Conservation (phyloP, 2,797 vertebrate genomes). For the Macropodus opercularis region DNA sequence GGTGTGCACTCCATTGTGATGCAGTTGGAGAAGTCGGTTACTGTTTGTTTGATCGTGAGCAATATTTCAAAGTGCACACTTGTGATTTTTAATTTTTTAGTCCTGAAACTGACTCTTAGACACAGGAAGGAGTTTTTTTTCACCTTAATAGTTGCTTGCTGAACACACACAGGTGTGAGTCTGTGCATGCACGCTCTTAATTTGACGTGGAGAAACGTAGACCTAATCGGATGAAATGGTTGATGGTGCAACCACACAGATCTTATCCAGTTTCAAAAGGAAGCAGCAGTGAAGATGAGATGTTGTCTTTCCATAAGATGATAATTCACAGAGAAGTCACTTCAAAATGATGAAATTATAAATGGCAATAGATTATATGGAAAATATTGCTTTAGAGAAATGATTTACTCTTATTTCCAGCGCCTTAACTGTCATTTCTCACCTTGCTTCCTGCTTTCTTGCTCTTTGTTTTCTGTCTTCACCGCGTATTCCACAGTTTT, state of each 20-base stretch:
- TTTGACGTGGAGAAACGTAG: conserved; percentile 36
- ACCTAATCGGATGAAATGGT: conserved; percentile 48
- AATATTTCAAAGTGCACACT: conserved; percentile 24
- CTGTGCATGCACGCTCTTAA: not conserved
- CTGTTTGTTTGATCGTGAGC: conserved; percentile 22
- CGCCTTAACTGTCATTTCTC: conserved; percentile 12
- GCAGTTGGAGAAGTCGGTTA: conserved; percentile 18
- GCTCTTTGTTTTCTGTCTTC: not conserved
- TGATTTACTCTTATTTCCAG: conserved; percentile 32
- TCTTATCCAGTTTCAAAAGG: conserved; percentile 42
- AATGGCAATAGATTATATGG: conserved; percentile 38
- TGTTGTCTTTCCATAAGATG: conserved; percentile 55
- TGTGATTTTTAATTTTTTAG: conserved; percentile 37
- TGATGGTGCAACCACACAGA: conserved; percentile 60
- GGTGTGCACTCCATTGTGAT: conserved; percentile 25
- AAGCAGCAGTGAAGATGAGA: conserved; percentile 20
- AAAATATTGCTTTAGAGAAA: conserved; percentile 32
- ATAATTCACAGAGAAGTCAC: conserved; percentile 33
- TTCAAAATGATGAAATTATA: conserved; percentile 50
- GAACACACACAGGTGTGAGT: not conserved
- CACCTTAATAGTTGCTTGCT: conserved; percentile 20
- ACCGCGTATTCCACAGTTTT: conserved; percentile 80
- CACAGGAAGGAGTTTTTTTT: conserved; percentile 6
- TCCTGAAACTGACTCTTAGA: not conserved
- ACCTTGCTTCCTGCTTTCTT: conserved; percentile 1